These are phyloP conservation scores for Diphyllodes magnificus DNA, from an alignment of 2,113 vertebrate species.

Conservation along the genomic window DNA sequence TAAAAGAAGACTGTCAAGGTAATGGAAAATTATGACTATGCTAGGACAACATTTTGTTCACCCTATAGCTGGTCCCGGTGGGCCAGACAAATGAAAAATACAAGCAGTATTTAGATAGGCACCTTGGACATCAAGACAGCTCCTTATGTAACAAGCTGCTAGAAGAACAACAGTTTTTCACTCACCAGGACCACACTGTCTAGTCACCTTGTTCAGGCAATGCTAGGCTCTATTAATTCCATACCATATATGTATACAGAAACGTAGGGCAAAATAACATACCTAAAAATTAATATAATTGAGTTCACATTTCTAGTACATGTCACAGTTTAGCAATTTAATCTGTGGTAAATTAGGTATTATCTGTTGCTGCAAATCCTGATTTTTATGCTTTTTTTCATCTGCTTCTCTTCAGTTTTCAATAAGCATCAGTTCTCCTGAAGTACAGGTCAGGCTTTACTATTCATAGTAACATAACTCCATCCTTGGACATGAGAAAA, in stretches of 20 bases:
- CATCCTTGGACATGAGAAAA: neutral
- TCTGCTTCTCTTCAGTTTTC: neutral
- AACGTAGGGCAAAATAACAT: neutral
- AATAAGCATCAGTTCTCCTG: neutral
- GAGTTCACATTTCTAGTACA: neutral
- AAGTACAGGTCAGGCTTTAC: neutral
- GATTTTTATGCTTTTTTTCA: neutral
- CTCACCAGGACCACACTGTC: neutral
- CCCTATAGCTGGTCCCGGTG: neutral
- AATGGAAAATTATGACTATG: neutral
- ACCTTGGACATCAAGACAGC: neutral
- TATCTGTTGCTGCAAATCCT: neutral
- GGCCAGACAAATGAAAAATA: neutral
- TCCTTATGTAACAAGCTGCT: neutral
- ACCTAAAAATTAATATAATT: neutral
- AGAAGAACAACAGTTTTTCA: neutral
- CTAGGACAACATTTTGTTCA: neutral
- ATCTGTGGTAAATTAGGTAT: neutral
- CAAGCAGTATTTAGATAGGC: neutral
- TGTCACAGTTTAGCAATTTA: neutral
- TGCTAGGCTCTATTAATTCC: neutral
- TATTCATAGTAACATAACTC: neutral
- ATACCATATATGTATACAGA: neutral
- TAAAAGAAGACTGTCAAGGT: neutral
- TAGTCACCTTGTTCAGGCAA: neutral